phyloP scores from a whole-genome alignment of 2,797 vertebrate species.

The Sebastes goodei region DNA sequence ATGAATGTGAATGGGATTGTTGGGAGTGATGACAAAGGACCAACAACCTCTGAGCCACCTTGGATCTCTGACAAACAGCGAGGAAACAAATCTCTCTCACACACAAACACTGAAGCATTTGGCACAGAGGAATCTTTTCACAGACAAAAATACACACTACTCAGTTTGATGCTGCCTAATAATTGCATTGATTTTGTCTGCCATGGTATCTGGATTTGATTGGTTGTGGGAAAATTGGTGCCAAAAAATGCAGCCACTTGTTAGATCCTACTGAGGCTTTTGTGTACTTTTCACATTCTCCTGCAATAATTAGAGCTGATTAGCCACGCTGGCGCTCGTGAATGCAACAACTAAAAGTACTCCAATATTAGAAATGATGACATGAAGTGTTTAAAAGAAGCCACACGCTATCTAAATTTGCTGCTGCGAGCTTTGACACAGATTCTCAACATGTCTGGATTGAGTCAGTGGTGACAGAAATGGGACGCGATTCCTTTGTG shows the following conservation, averaged over 20 bases:
- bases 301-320: not conserved
- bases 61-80: constrained; percentile 20
- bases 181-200: constrained; percentile 5
- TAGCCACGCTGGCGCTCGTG: not conserved
- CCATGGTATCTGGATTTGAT: constrained; percentile 16
- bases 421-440: constrained; percentile 9
- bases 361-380: not conserved
- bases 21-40: constrained; percentile 16
- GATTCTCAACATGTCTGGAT: not conserved
- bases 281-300: constrained; percentile 12
- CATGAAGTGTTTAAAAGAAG: not conserved
- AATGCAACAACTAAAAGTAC: not conserved
- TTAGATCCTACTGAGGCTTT: constrained; percentile 10
- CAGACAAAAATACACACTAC: not conserved
- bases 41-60: constrained; percentile 41
- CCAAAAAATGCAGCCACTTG: not conserved
- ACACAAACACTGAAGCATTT: not conserved
- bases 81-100: not conserved
- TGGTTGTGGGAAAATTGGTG: not conserved
- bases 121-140: not conserved
- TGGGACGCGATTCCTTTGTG: not conserved
- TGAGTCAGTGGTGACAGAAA: constrained; percentile 21
- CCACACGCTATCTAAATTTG: not conserved
- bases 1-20: constrained; percentile 48
- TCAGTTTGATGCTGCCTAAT: not conserved